These are phyloP conservation scores for Apostichopus leukothele DNA, from an alignment of 53 echinoderm and acorn worm species.

Conservation along the genomic window DNA sequence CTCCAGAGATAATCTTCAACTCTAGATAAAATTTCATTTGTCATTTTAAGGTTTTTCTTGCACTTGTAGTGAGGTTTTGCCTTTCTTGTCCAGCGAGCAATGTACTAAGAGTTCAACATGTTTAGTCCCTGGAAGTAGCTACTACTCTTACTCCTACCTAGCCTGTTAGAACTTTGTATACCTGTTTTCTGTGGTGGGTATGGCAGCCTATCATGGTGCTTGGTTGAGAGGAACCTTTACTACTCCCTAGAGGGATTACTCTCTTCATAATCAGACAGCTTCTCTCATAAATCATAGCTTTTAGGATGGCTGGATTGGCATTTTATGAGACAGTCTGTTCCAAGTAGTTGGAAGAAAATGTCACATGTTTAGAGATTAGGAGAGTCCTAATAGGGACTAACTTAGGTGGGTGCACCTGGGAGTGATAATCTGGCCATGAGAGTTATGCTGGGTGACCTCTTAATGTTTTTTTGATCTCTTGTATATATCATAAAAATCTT, in stretches of 20 bases:
- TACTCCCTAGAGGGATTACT: not conserved
- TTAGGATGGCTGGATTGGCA: not conserved
- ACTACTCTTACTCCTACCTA: no score
- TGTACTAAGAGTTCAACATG: no score
- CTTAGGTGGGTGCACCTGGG: slow-evolving; percentile 14
- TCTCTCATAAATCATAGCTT: slow-evolving; percentile 3
- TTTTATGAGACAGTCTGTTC: slow-evolving; percentile 6
- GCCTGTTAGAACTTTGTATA: no score
- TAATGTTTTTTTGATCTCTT: not conserved
- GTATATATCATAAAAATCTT: slow-evolving; percentile 27
- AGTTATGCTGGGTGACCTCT: not conserved
- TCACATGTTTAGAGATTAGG: not conserved
- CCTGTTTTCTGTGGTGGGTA: no score
- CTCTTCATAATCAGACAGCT: slow-evolving; percentile 14
- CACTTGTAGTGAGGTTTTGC: no score
- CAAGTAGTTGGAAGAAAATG: slow-evolving; percentile 1
- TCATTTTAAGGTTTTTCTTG: no score
- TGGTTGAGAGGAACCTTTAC: not conserved
- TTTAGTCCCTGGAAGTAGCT: no score
- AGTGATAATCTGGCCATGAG: not conserved
- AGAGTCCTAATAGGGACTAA: slow-evolving; percentile 6
- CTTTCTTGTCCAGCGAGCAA: no score
- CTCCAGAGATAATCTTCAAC: no score
- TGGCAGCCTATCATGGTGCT: no score
- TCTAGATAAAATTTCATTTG: no score